Conservation (phyloP, 2,113 vertebrate genomes). For the Eptesicus fuscus region DNA sequence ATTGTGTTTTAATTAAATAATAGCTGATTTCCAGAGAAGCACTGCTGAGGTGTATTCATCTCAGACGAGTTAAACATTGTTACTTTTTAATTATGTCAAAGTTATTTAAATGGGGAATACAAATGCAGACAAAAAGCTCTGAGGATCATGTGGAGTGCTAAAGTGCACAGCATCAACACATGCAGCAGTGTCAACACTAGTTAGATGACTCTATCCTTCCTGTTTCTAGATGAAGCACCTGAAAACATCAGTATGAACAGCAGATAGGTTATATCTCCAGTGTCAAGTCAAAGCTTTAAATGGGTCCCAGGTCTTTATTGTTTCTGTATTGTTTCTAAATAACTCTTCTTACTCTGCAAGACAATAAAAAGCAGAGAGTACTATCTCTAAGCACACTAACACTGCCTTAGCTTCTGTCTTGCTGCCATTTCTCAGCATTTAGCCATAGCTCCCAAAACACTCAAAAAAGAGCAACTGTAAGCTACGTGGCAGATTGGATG, state of each 20-base stretch:
- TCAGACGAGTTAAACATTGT: constrained; percentile 20
- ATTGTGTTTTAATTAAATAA: constrained; percentile 57
- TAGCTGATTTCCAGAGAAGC: not conserved
- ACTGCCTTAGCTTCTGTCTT: not conserved
- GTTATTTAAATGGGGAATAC: not conserved
- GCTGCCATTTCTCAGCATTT: not conserved
- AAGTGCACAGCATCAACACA: not conserved
- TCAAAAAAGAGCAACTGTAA: not conserved
- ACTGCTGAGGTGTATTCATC: not conserved
- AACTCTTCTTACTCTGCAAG: not conserved
- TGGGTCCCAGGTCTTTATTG: not conserved
- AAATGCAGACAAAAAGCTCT: not conserved
- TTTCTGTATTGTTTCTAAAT: not conserved
- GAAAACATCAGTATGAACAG: not conserved
- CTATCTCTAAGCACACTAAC: not conserved
- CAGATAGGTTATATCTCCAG: not conserved
- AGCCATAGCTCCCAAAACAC: not conserved
- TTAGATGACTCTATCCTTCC: not conserved
- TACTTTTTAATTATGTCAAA: constrained; percentile 51
- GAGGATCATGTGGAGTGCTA: not conserved
- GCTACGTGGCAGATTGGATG: not conserved
- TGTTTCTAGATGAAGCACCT: not conserved
- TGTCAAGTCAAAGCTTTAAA: not conserved
- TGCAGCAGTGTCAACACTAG: not conserved
- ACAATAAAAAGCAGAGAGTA: not conserved